Base-by-base conservation (phyloP, 2,888 invertebrate species). In the Tipula confusa region DNA sequence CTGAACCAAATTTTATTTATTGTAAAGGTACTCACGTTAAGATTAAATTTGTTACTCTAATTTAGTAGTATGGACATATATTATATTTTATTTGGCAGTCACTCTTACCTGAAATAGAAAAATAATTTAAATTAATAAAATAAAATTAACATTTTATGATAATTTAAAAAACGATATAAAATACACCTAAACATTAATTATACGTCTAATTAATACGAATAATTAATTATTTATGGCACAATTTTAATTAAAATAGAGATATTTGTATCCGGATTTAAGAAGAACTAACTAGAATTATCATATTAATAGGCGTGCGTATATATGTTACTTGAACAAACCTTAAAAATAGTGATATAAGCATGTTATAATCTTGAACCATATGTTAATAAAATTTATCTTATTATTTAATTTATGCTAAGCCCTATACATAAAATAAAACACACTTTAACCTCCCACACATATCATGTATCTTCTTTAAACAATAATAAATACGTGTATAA, bases 391-490 rank as follows among this genome's bases (percentile, higher is more conserved):
- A 43, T 43, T 7, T 43, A 15, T 15, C 64, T n/a, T 64, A 64
- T 64, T 64, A 64, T 64, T 64, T 64, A 64, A 64, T 64, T 64
- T 64, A 64, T 64, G 64, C 64, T 64, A 64, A 64, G 64, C 64
- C 64, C 64, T 24, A 7, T 24, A 64, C 64, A 64, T 64, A 64
- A 64, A 64, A 64, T 24, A 24, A 64, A 64, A 64, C 64, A 64
- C 24, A 24, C 43, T 43, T 13, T 11, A 24, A 64, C 64, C 64
- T 64, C 64, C 64, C 24, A 64, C 64, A 64, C 9, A 15, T 43
- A 3, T 18, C 18, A 64, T 64, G 24, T 64, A 64, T 64, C 64
- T 64, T 64, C 64, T 64, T 64, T 64, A 24, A n/a, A 64, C n/a
- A n/a, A n/a, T n/a, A n/a, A n/a, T n/a, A 18, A 18, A 64, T 64